Evolutionary conservation across 2,797 vertebrate genomes (phyloP), one percentile per base, ranked within the genome.

Genomic region (Florisuga fusca): DNA sequence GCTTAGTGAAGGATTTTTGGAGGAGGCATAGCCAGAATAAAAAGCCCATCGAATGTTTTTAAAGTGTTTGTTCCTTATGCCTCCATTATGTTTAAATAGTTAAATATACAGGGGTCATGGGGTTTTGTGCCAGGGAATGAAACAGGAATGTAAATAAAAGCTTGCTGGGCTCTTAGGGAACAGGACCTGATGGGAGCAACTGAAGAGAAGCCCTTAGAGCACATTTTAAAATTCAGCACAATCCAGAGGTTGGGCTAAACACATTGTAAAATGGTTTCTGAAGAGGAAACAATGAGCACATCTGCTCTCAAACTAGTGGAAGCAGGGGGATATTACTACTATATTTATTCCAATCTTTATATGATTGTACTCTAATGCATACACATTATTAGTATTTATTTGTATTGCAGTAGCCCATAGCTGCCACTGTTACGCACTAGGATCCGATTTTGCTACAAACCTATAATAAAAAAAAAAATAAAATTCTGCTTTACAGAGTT

Each of bases 361-460:
- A 48, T 48, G 58, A 48, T 84, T 83, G 18, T 62, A 64, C 34
- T 66, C 36, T 75, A 85, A 72, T 77, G 51, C 50, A 72, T 62
- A 36, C 62, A 62, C 27, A 68, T 94, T 92, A 71, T 77, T 33
- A 43, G n/a, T 85, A 92, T 93, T 91, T 95, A 94, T 94, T 92
- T 62, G 38, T 54, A 62, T 67, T 77, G 21, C 66, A 89, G 46
- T 61, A 72, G 50, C 33, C 72, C 68, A n/a, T 11, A 92, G 61
- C 26, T 86, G 29, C 74, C 73, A 43, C 74, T 89, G 72, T 43
- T 36, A 48, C 31, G 41, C 53, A 38, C 23, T 33, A 58, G 54
- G 31, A 69, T 87, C 12, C n/a, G 62, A 11, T 74, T 95, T 80
- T 94, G 51, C 71, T 74, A 66, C 72, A 78, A 94, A 51, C 54